Percentiles rank a stretch among this genome's conserved stretches.
These are phyloP conservation scores for Anastatus disparis DNA, from an alignment of 1,140 invertebrate genomes.

Conservation along the genomic window DNA sequence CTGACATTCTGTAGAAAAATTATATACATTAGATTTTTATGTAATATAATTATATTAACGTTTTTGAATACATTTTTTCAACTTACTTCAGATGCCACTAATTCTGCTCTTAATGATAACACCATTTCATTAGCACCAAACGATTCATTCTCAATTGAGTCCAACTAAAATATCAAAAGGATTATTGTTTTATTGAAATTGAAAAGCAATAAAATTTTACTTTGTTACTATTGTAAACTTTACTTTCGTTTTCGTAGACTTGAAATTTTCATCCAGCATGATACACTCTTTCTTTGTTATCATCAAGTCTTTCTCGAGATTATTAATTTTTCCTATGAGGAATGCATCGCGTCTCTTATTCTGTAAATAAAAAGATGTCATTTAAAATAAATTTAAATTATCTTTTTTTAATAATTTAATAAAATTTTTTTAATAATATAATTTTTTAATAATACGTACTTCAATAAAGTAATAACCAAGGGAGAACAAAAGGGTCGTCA, in stretches of 20 bases:
- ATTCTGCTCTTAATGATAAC: conserved; percentile 57
- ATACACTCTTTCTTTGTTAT: conserved; percentile 72
- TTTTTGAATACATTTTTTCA: background rate
- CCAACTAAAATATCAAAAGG: conserved; percentile 52
- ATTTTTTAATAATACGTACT: conserved; percentile 51
- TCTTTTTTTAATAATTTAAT: background rate
- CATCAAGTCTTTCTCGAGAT: conserved; percentile 70
- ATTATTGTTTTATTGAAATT: conserved; percentile 41
- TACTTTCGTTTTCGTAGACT: conserved; percentile 73
- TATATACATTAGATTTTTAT: background rate
- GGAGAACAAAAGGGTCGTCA: conserved; percentile 76
- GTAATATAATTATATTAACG: background rate
- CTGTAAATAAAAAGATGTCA: conserved; percentile 43
- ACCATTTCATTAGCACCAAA: conserved; percentile 79
- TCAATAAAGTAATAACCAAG: conserved; percentile 82
- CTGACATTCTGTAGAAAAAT: conserved; percentile 57
- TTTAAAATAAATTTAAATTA: conserved; percentile 39
- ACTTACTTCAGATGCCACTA: conserved; percentile 58
- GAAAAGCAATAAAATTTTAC: background rate
- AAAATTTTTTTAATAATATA: conserved; percentile 18
- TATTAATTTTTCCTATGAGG: conserved; percentile 72
- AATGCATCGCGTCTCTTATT: conserved; percentile 74
- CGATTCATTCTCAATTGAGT: conserved; percentile 73
- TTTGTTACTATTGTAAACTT: conserved; percentile 45
- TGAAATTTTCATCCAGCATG: conserved; percentile 74